Percentiles rank a stretch among this genome's conserved stretches.
Evolutionary conservation across 2,888 invertebrate species (phyloP).

Genomic region (Limnephilus marmoratus): DNA sequence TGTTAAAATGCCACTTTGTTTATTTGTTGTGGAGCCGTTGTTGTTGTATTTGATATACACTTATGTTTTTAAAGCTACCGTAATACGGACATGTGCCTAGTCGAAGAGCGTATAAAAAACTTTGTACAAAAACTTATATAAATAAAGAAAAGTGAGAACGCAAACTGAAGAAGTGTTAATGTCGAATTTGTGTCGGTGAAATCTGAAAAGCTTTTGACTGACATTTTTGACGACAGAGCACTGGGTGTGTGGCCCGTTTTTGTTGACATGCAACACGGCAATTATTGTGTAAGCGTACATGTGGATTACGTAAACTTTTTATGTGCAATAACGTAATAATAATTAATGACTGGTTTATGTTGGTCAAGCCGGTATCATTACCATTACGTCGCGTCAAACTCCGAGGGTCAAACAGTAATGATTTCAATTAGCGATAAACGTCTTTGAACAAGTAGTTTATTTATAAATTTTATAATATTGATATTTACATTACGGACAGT

Average conservation of each 20-base stretch:
- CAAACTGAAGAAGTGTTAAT: background rate
- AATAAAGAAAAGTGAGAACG: background rate
- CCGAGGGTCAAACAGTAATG: conserved; percentile 11
- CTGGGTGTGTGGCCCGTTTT: background rate
- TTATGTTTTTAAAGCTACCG: background rate
- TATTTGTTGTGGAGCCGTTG: no score
- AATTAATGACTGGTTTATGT: conserved; percentile 24
- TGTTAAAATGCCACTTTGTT: no score
- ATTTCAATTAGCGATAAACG: conserved; percentile 10
- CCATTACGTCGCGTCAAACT: background rate
- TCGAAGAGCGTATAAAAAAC: no score
- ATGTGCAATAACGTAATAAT: background rate
- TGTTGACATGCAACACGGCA: background rate
- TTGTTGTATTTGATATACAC: background rate
- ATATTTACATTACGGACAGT: background rate
- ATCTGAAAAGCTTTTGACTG: background rate
- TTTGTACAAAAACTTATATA: no score
- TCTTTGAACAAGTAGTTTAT: background rate
- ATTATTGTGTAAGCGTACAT: background rate
- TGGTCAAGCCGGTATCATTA: conserved; percentile 5
- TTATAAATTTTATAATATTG: background rate
- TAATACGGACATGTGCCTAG: no score
- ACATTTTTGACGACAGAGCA: background rate
- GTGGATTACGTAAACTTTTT: conserved; percentile 18
- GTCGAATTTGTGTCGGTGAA: background rate